Evolutionary conservation across 1,140 invertebrate genomes (phyloP).

Genomic region (Bicyclus anynana): DNA sequence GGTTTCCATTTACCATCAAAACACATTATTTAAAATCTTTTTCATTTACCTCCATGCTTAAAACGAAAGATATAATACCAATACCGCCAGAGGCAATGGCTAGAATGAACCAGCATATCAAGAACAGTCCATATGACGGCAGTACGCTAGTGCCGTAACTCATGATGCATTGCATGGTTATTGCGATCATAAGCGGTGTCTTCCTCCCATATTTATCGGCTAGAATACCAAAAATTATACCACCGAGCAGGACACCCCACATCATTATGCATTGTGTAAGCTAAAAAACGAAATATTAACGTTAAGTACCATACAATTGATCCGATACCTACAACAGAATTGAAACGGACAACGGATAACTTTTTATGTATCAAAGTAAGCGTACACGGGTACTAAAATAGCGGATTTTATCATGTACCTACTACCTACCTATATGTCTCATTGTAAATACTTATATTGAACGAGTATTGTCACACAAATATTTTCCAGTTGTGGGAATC

Average conservation of each 20-base stretch:
- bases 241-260: slow-evolving; percentile 83
- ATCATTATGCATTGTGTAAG: slow-evolving; percentile 85
- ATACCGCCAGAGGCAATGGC: slow-evolving; percentile 82
- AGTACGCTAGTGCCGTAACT: slow-evolving; percentile 80
- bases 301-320: no score
- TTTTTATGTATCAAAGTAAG: no score
- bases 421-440: no score
- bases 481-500: no score
- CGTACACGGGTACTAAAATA: no score
- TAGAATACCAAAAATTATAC: slow-evolving; percentile 83
- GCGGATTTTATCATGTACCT: no score
- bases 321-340: no score
- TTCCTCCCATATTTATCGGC: slow-evolving; percentile 82
- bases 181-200: slow-evolving; percentile 79
- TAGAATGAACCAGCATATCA: slow-evolving; percentile 83
- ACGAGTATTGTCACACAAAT: no score
- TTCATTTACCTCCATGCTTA: slow-evolving; percentile 69
- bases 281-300: slow-evolving; percentile 50
- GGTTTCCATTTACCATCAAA: no score
- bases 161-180: slow-evolving; percentile 80
- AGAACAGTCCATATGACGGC: slow-evolving; percentile 81
- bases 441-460: no score
- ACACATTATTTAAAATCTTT: no score
- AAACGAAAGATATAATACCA: slow-evolving; percentile 66
- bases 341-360: no score